Percentiles rank a stretch among this genome's conserved stretches.
phyloP scores from a whole-genome alignment of 2,888 invertebrate genomes.

The Cryptocheilus praepositus region DNA sequence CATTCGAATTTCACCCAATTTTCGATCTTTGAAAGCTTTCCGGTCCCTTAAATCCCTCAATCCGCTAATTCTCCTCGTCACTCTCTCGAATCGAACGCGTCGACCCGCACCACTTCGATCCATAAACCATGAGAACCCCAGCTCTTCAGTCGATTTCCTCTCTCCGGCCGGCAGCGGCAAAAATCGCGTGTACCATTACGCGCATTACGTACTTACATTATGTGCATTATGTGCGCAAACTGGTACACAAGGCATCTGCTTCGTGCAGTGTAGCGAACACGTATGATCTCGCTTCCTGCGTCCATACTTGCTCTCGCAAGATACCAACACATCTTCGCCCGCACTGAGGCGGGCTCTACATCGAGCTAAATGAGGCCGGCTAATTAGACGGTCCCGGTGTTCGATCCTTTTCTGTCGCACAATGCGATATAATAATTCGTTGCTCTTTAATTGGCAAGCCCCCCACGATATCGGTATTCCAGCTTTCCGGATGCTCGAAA shows the following conservation, averaged over 20 bases:
- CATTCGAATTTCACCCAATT: too few species aligned
- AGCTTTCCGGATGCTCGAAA: slow-evolving; percentile 16
- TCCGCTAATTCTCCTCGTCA: too few species aligned
- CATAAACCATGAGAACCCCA: too few species aligned
- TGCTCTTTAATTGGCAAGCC: slow-evolving; percentile 45
- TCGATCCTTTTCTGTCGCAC: slow-evolving; percentile 45
- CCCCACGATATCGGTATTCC: slow-evolving; percentile 27
- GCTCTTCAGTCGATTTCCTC: too few species aligned
- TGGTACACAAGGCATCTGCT: slow-evolving; percentile 14
- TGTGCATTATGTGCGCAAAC: too few species aligned
- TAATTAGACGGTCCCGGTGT: slow-evolving; percentile 43
- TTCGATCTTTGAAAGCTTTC: too few species aligned
- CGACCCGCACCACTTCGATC: too few species aligned
- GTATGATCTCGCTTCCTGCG: slow-evolving; percentile 12
- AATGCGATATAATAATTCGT: slow-evolving; percentile 53
- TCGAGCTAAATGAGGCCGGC: slow-evolving; percentile 45
- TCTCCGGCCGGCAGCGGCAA: too few species aligned
- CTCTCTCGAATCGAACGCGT: too few species aligned
- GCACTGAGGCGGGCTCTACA: slow-evolving; percentile 15
- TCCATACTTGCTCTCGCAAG: slow-evolving; percentile 7
- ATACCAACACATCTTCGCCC: neutral
- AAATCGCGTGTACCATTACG: too few species aligned
- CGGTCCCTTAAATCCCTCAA: too few species aligned
- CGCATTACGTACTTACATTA: too few species aligned
- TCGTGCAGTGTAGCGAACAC: neutral